Conservation (phyloP, 2,888 invertebrate species). For the Conomelus anceps region DNA sequence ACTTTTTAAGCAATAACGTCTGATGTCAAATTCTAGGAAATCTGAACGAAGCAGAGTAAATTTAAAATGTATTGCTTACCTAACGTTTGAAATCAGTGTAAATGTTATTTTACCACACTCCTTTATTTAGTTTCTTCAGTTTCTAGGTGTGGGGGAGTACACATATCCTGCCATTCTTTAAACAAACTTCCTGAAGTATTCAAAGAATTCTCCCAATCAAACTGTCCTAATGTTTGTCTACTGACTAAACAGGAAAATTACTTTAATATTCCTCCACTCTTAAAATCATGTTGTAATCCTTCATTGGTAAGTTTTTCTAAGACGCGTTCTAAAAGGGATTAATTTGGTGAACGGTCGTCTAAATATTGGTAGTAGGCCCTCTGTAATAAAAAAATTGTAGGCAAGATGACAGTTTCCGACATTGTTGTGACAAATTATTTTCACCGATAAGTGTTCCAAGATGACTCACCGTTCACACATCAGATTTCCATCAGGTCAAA, state of each 20-base stretch:
- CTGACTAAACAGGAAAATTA: background rate
- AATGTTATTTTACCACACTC: background rate
- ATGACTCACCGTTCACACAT: no score
- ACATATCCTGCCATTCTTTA: background rate
- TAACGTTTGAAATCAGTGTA: background rate
- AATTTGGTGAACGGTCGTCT: no score
- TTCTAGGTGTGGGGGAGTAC: background rate
- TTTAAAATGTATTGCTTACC: background rate
- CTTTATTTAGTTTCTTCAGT: background rate
- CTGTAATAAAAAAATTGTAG: no score
- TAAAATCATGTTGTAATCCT: no score
- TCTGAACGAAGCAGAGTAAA: background rate
- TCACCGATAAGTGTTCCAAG: no score
- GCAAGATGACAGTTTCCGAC: no score
- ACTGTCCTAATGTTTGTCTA: background rate
- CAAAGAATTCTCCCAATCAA: no score
- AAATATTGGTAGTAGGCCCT: no score
- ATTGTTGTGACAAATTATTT: no score
- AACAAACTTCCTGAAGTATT: background rate
- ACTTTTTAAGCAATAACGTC: no score
- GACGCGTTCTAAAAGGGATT: background rate
- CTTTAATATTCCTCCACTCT: background rate
- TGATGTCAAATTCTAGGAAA: background rate
- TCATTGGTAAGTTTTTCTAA: background rate
- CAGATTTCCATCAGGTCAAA: no score